Conservation (phyloP, 1,140 invertebrate species). For the Trichogramma pretiosum region DNA sequence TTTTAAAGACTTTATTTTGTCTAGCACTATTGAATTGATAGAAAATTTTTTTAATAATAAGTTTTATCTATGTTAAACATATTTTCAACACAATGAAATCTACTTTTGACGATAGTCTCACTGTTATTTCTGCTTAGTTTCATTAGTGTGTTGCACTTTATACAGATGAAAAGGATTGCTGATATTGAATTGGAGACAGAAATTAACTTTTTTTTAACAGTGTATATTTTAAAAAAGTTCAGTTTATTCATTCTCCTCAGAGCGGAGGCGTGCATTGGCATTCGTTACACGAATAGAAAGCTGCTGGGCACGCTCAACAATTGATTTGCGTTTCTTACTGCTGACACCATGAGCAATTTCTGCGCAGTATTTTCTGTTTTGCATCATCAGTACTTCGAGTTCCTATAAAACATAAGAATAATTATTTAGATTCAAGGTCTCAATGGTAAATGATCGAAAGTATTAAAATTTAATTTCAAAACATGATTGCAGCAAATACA, state of each 20-base stretch:
- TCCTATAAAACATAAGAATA: constrained; percentile 65
- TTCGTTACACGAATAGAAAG: constrained; percentile 92
- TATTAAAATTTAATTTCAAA: not conserved
- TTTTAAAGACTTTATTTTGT: constrained; percentile 1
- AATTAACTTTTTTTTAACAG: constrained; percentile 23
- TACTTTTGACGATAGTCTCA: too few relatives aligned
- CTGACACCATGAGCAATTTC: constrained; percentile 96
- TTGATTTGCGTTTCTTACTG: constrained; percentile 88
- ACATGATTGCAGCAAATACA: too few relatives aligned
- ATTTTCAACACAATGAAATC: constrained; percentile 1
- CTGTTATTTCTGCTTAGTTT: too few relatives aligned
- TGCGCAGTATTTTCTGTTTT: constrained; percentile 92
- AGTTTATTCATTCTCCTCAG: constrained; percentile 94
- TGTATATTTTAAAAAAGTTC: constrained; percentile 22
- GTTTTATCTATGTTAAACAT: not conserved
- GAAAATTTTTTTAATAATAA: constrained; percentile 7
- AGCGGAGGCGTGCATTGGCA: too few relatives aligned
- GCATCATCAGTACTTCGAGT: constrained; percentile 96
- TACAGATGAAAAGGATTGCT: too few relatives aligned
- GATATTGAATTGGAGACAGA: too few relatives aligned
- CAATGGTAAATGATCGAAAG: too few relatives aligned
- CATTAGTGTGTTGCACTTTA: too few relatives aligned
- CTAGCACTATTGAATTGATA: constrained; percentile 10
- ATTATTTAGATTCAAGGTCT: not conserved
- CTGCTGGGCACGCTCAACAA: constrained; percentile 94